Conservation (phyloP, 1,140 invertebrate species). For the Halictus rubicundus region DNA sequence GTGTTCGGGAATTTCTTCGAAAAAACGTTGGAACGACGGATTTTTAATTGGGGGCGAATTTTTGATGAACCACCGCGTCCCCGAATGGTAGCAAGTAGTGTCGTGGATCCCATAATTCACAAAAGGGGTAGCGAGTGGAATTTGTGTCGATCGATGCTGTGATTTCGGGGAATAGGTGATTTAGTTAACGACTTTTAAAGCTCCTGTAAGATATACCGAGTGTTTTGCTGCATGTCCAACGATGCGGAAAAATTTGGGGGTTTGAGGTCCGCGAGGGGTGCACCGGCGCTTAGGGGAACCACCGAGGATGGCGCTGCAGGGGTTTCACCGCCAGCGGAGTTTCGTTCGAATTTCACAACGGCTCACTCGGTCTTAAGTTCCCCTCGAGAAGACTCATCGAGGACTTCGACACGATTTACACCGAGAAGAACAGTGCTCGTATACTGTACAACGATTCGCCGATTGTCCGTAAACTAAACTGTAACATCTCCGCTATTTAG, state of each 20-base stretch:
- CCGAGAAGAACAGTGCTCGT: neutral
- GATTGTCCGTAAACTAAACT: neutral
- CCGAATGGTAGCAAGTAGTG: no score
- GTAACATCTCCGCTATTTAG: no score
- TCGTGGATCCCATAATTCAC: no score
- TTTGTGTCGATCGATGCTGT: neutral
- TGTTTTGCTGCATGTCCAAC: neutral
- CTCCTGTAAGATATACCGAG: neutral
- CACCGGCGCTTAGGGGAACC: neutral
- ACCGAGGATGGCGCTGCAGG: slow-evolving; percentile 17
- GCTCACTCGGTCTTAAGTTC: slow-evolving; percentile 33
- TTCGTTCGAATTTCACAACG: slow-evolving; percentile 36
- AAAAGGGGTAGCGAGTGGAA: no score
- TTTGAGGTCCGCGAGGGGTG: slow-evolving; percentile 14
- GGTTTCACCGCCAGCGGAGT: neutral
- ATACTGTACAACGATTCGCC: neutral
- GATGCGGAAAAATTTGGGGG: neutral
- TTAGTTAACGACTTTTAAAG: neutral
- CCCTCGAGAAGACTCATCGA: slow-evolving; percentile 3
- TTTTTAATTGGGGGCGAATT: no score
- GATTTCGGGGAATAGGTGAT: neutral
- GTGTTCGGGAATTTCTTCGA: no score
- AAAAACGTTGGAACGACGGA: no score
- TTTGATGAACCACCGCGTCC: no score
- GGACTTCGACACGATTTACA: neutral